Base-by-base conservation (phyloP, 2,797 vertebrate species). In the Apogon talboti region DNA sequence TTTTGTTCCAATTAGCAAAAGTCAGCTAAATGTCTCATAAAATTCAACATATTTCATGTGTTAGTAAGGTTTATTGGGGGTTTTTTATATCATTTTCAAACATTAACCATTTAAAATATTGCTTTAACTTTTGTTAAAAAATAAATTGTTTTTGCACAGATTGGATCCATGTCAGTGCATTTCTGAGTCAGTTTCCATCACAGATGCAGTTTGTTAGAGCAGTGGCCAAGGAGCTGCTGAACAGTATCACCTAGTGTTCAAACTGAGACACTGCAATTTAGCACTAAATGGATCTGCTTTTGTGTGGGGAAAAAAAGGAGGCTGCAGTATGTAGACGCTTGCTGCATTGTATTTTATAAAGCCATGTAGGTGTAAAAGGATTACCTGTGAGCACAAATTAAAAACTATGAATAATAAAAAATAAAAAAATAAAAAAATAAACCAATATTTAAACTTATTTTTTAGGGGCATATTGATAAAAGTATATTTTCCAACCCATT, bases 241-340 rank as follows among this genome's bases (percentile, higher is more conserved):
- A 72, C n/a, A 64, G 47, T 15, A 3, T 40, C 69, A 64, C 63
- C 77, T 49, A 63, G 66, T 74, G 60, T 79, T 80, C 15, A 65
- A 49, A 48, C 51, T 1, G 14, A 52, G 35, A 45, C n/a, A 46
- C 48, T 65, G 16, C 19, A 38, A 3, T 46, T 2, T 3, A 12
- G 11, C 3, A 8, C 5, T 53, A 1, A 44, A 53, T 16, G 2
- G 2, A 21, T 47, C 19, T 47, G 15, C 7, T 53, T 59, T 54
- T 11, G 1, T 44, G 33, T 28, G 11, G 63, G 52, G 33, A 50
- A 2, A 46, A 33, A n/a, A 18, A 13, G 55, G 33, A 42, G 8
- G 8, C 30, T 33, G 7, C 30, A 33, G 7, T 33, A 33, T 33
- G 30, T 33, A 43, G 6, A 30, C 16, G 7, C 15, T 30, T 11